phyloP scores from a whole-genome alignment of 2,797 vertebrate genomes.

The Atherinosoma microstoma region DNA sequence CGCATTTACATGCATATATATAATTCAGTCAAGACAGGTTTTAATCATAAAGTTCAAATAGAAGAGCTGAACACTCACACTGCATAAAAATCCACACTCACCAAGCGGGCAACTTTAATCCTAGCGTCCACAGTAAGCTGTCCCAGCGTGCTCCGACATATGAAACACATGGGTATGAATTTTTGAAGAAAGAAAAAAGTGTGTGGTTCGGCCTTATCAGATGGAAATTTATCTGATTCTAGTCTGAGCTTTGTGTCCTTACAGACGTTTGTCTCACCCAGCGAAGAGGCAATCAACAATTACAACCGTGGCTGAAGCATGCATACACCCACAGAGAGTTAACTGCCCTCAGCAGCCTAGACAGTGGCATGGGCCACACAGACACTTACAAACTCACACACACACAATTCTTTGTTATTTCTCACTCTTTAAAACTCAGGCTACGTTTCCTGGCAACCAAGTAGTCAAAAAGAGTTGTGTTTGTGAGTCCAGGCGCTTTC shows the following conservation, averaged over 20 bases:
- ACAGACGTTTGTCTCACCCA: constrained; percentile 45
- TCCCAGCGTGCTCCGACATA: constrained; percentile 9
- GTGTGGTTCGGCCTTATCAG: constrained; percentile 15
- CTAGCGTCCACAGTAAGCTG: constrained; percentile 21
- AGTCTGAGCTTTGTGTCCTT: constrained; percentile 40
- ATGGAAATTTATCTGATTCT: constrained; percentile 35
- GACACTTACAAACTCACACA: not conserved
- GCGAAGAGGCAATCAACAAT: constrained; percentile 54
- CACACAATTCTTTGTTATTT: constrained; percentile 70
- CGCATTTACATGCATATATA: constrained; percentile 12
- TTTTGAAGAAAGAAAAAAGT: constrained; percentile 29
- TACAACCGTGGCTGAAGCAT: constrained; percentile 43
- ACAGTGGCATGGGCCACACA: constrained; percentile 54
- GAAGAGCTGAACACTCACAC: constrained; percentile 3
- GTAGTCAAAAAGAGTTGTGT: constrained; percentile 72
- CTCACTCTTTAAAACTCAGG: constrained; percentile 73
- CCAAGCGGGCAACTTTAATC: constrained; percentile 36
- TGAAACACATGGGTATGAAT: constrained; percentile 42
- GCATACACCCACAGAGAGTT: constrained; percentile 52
- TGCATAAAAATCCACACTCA: constrained; percentile 53
- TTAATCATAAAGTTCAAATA: constrained; percentile 26
- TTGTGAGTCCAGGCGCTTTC: constrained; percentile 61
- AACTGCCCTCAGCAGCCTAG: constrained; percentile 62
- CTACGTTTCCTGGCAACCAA: constrained; percentile 83
- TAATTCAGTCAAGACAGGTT: constrained; percentile 20